Conservation (phyloP, 92 coral and sea anemone genomes). For the Parazoanthus darwini region DNA sequence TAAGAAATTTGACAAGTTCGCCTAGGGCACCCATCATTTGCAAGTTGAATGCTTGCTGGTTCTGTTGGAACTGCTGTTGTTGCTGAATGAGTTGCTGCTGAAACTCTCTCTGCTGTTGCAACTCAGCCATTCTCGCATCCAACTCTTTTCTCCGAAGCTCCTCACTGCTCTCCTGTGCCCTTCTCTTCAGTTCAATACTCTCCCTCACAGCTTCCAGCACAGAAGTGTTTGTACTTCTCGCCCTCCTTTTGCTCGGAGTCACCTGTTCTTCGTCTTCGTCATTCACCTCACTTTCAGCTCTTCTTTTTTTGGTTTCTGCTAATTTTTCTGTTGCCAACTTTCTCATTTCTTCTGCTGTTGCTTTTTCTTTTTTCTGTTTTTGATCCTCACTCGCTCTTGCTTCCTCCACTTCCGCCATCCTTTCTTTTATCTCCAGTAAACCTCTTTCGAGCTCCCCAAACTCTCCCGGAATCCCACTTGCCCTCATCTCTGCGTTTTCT, state of each 20-base stretch:
- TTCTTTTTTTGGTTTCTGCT: too few relatives aligned
- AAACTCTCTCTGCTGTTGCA: constrained; percentile 17
- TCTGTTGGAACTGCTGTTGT: constrained; percentile 11
- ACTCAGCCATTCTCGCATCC: not conserved
- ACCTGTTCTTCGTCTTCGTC: not conserved
- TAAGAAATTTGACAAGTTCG: not conserved
- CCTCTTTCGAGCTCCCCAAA: not conserved
- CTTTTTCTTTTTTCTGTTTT: too few relatives aligned
- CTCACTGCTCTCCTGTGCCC: constrained; percentile 26
- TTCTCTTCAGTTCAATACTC: not conserved
- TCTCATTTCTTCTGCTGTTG: too few relatives aligned
- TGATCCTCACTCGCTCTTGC: constrained; percentile 7
- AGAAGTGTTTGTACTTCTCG: not conserved
- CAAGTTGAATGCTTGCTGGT: not conserved
- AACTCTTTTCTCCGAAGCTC: constrained; percentile 22
- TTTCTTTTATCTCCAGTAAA: constrained; percentile 43
- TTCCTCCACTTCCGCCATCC: constrained; percentile 42
- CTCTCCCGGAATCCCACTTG: too few relatives aligned
- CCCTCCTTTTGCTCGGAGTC: constrained; percentile 2
- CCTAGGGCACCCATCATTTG: constrained; percentile 14
- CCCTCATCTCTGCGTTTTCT: too few relatives aligned
- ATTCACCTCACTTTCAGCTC: too few relatives aligned
- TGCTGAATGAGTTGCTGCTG: constrained; percentile 18
- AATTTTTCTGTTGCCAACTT: too few relatives aligned
- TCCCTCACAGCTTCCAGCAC: constrained; percentile 12